Evolutionary conservation across 2,888 invertebrate species (phyloP).

Genomic region (Odiellus spinosus): DNA sequence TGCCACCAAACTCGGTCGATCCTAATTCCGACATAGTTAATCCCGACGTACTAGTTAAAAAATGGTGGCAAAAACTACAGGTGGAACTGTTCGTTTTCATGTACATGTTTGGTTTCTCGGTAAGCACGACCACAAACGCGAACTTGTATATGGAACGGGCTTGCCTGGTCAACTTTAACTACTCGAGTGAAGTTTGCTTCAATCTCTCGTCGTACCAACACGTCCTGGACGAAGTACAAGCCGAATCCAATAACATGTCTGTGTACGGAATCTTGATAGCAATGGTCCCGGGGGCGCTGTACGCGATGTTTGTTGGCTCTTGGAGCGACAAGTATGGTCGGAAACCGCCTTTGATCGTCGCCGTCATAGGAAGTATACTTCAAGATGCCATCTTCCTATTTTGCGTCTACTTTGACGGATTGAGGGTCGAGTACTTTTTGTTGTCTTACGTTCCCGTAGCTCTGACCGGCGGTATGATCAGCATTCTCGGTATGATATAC

Average conservation of each 20-base stretch:
- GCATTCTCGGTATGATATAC: too few relatives aligned
- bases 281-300: slow-evolving; percentile 10
- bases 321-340: slow-evolving; percentile 19
- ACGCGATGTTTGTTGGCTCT: slow-evolving; percentile 14
- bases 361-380: slow-evolving; percentile 8
- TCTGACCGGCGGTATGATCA: too few relatives aligned
- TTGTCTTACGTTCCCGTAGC: too few relatives aligned
- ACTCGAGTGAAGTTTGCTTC: slow-evolving; percentile 4
- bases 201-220: slow-evolving; percentile 6
- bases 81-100: slow-evolving; percentile 9
- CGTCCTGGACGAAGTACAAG: slow-evolving; percentile 3
- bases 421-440: too few relatives aligned
- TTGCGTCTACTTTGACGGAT: too few relatives aligned
- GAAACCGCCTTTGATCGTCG: slow-evolving; percentile 10
- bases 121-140: slow-evolving; percentile 4
- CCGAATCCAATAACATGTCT: slow-evolving; percentile 14
- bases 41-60: too few relatives aligned
- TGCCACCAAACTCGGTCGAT: too few relatives aligned
- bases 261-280: slow-evolving; percentile 12
- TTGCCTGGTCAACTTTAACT: slow-evolving; percentile 6
- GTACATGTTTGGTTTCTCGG: slow-evolving; percentile 5
- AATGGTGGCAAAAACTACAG: slow-evolving; percentile 1
- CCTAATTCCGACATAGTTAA: too few relatives aligned
- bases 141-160: slow-evolving; percentile 13
- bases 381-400: too few relatives aligned